Base-by-base conservation (phyloP, 2,888 invertebrate genomes). In the Apamea crenata region DNA sequence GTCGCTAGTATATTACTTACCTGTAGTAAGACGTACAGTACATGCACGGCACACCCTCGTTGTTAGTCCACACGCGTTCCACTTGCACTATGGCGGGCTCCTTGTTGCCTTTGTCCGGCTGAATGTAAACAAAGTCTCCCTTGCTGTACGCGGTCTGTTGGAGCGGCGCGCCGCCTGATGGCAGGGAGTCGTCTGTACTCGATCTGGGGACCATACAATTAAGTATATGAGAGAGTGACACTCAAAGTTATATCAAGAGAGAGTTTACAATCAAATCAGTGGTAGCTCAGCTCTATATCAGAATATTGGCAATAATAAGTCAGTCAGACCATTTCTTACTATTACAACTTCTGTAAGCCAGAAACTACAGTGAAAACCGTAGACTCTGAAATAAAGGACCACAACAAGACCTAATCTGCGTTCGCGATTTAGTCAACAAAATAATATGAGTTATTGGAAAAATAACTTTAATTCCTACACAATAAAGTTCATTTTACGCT, bases 41-140 rank as follows among this genome's bases (percentile, higher is more conserved):
- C 90, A 99, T 97, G 98, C 99, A 99, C 90, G 99, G 98, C 84
- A 98, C 98, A 16, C 98, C 98, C 69, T 98, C 98, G 32, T 97
- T 97, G 91, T 98, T 99, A 25, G 98, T 99, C 98, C 98, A 99
- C 25, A 99, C 97, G 1, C 99, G 97, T 93, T 99, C 99, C 69
- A 99, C 98, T 88, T 99, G 98, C 80, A 99, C 98, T 67, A 99
- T 98, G 88, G 98, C 97, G 0, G 98, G 98, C 63, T 99, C 98
- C 94, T 98, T 97, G 61, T 97, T 97, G 83, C 97, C 98, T 85
- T 97, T 97, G 81, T 96, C 97, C 0, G 98, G 97, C 79, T 98
- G 98, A 40, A 99, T 97, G 94, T 99, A 99, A 0, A 99, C 99
- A 96, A 99, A 99, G 94, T 99, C 99, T 0, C 99, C 99, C 77